Evolutionary conservation across 2,113 vertebrate species (phyloP), one percentile per base, ranked within the genome.

Genomic region (Oncorhynchus tshawytscha): DNA sequence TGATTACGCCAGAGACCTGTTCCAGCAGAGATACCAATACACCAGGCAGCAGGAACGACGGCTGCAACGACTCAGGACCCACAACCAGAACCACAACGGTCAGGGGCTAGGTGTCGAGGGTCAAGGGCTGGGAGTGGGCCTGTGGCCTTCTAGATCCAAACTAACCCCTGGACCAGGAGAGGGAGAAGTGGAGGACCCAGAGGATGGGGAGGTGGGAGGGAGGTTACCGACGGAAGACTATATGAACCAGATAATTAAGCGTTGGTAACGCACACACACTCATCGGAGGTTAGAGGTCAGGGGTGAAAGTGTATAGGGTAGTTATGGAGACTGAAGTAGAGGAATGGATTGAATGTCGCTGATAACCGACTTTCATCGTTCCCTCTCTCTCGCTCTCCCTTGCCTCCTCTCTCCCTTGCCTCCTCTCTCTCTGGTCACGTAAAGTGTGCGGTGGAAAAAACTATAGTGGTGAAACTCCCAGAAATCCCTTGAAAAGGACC

Each of bases 211-310:
- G 88, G 86, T 79, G n/a, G 88, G 87, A 76, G 95, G 92, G 80
- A 93, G 96, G 3, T 94, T 96, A 87, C 96, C 97, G 90, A 99
- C 97, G 0, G 97, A 98, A 94, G 97, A 99, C 95, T 99, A 99
- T 94, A 96, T 99, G 95, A 99, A 96, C 95, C 97, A 99, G 95
- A 99, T 99, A 88, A 95, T 99, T 84, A 97, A 98, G 90, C 98
- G 96, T 90, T 99, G 97, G 97, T 99, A 99, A 96, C 93, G 13
- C 48, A 34, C 31, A 31, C 15, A 70, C 73, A 66, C 48, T 72
- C 81, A 77, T 81, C 29, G 67, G 48, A 22, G 65, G 48, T 51
- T 72, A 84, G 80, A 29, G 70, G 49, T 78, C 78, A 15, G 7
- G 78, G 1, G 27, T 29, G 79, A 69, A 75, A 81, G 90, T 82